These are phyloP conservation scores for Drosophila littoralis DNA, from an alignment of 1,140 invertebrate species.

Conservation along the genomic window DNA sequence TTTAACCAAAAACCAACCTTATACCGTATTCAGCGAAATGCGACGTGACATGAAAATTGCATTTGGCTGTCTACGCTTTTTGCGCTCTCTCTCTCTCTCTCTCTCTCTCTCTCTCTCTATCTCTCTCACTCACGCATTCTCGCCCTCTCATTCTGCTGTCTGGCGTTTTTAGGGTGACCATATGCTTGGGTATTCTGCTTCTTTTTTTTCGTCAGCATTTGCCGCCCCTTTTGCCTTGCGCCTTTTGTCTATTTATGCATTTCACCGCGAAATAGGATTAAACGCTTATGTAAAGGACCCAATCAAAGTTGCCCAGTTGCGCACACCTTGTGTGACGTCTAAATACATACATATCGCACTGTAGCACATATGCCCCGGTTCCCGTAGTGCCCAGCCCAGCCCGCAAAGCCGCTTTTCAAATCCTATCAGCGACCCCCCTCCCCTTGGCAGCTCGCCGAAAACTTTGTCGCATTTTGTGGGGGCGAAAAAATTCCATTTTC, in stretches of 20 bases:
- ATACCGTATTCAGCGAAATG: constrained; percentile 49
- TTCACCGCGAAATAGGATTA: constrained; percentile 84
- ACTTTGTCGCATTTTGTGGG: constrained; percentile 56
- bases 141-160: constrained; percentile 35
- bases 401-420: constrained; percentile 74
- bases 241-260: constrained; percentile 82
- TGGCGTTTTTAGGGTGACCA: constrained; percentile 42
- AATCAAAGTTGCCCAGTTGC: constrained; percentile 73
- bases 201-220: constrained; percentile 44
- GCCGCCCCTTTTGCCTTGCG: constrained; percentile 35
- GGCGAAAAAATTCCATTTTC: constrained; percentile 70
- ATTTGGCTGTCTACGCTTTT: constrained; percentile 65
- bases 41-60: constrained; percentile 82
- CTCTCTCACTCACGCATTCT: too few relatives aligned
- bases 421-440: constrained; percentile 56
- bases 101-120: not conserved
- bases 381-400: constrained; percentile 31
- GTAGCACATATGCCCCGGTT: constrained; percentile 65
- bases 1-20: not conserved
- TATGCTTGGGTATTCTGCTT: constrained; percentile 46
- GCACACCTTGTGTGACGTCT: constrained; percentile 75
- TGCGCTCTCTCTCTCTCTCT: not conserved
- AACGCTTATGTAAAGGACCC: constrained; percentile 82
- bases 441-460: constrained; percentile 16
- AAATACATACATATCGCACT: constrained; percentile 30